Base-by-base conservation (phyloP, 2,113 vertebrate species). In the Trichomycterus rosablanca region DNA sequence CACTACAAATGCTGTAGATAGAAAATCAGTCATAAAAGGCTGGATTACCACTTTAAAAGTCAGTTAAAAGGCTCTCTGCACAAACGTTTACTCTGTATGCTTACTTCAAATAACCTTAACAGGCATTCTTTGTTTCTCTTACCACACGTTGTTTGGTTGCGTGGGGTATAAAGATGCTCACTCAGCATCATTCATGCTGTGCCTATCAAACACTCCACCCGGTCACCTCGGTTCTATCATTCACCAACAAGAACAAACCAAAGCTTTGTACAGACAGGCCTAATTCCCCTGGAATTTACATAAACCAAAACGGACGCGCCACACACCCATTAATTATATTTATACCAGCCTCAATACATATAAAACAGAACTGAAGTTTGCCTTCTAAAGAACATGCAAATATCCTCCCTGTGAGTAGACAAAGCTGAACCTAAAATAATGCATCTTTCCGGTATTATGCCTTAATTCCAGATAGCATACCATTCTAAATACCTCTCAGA, bases 181-280 rank as follows among this genome's bases (percentile, higher is more conserved):
- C 39, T n/a, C 37, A 40, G 37, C 37, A 5, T 4, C 15, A 39
- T 8, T 56, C 19, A 18, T 63, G 59, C 53, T 58, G 48, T 42
- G 59, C 63, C 70, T 59, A 42, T 43, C 20, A 24, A 11, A 15
- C 40, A 61, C 26, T 54, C 57, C 22, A 28, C 32, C 55, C 53
- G 18, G 5, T 55, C 2, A 35, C 9, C 34, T 26, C 39, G 35
- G 50, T 39, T 63, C 24, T 43, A 14, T 56, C 24, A 14, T 30
- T 58, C 46, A 39, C 44, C 15, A 19, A 39, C 35, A 61, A 61
- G 58, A 18, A 15, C 58, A 12, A 56, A 55, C 12, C n/a, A 40
- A n/a, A 40, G 18, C 34, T 39, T 4, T 15, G 22, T n/a, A 18
- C 49, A 15, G 28, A 51, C 3, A 16, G 22, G 11, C 7, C 40